A percentile compares a stretch with the other conserved stretches of the same genome.
phyloP scores from a whole-genome alignment of 2,888 invertebrate genomes.

The Tetanocera ferruginea region DNA sequence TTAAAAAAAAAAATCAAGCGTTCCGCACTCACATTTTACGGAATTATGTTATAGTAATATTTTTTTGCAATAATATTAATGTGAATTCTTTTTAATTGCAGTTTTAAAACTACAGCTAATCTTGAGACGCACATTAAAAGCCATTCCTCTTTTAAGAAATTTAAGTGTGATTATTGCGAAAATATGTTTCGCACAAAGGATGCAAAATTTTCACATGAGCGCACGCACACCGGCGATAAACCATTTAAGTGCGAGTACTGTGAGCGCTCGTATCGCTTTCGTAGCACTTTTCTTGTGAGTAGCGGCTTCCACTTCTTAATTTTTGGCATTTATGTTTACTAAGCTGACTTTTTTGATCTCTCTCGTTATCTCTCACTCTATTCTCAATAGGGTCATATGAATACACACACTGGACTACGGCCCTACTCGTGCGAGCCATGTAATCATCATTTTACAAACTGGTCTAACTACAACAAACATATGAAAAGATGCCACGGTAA shows the following conservation, averaged over 20 bases:
- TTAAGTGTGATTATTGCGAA: constrained; percentile 75
- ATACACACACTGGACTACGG: constrained; percentile 80
- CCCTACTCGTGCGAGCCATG: constrained; percentile 82
- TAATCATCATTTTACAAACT: constrained; percentile 82
- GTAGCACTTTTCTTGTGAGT: constrained; percentile 77
- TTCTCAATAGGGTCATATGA: constrained; percentile 74
- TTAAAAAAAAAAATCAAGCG: no score
- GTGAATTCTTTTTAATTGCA: constrained; percentile 39
- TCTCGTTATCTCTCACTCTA: neutral
- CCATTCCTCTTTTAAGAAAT: constrained; percentile 75
- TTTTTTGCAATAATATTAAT: neutral
- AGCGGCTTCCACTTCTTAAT: neutral
- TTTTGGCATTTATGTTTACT: neutral
- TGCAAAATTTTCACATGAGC: constrained; percentile 80
- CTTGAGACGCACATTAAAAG: constrained; percentile 71
- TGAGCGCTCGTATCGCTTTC: constrained; percentile 81
- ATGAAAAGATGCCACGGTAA: constrained; percentile 81
- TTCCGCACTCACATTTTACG: no score
- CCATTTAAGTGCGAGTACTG: constrained; percentile 83
- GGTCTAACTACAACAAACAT: constrained; percentile 87
- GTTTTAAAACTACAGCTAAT: constrained; percentile 57
- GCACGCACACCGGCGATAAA: constrained; percentile 84
- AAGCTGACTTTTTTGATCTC: neutral
- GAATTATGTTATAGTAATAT: neutral
- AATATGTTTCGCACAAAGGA: constrained; percentile 78